Conservation (phyloP, 1,140 invertebrate species). For the Drosophila sp. region DNA sequence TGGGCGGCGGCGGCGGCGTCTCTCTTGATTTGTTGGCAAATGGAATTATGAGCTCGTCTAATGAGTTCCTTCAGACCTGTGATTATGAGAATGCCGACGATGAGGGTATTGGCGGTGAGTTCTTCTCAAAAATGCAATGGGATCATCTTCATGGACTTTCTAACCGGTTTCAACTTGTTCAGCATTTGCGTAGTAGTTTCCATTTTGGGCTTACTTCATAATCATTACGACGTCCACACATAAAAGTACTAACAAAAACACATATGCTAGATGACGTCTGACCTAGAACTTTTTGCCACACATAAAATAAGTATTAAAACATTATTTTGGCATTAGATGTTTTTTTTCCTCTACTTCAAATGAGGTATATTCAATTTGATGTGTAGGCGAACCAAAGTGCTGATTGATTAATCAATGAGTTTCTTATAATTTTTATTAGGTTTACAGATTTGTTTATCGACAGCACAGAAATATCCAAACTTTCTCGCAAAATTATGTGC, state of each 20-base stretch:
- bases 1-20: conserved; percentile 1
- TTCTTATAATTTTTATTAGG: too few relatives aligned
- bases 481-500: too few relatives aligned
- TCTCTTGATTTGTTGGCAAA: conserved; percentile 13
- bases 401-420: too few relatives aligned
- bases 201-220: conserved; percentile 18
- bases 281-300: conserved; percentile 48
- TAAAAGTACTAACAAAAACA: conserved; percentile 18
- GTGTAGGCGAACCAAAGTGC: background rate
- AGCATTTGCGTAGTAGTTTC: conserved; percentile 40
- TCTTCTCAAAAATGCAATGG: conserved; percentile 7
- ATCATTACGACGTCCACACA: conserved; percentile 19
- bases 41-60: conserved; percentile 22
- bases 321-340: conserved; percentile 53
- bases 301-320: conserved; percentile 40
- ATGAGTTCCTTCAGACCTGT: conserved; percentile 24
- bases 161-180: conserved; percentile 20
- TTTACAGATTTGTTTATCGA: too few relatives aligned
- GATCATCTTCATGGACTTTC: conserved; percentile 3
- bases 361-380: background rate
- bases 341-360: conserved; percentile 32
- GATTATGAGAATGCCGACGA: conserved; percentile 56
- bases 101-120: conserved; percentile 72
- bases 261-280: conserved; percentile 33
- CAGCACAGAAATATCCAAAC: too few relatives aligned